Conservation (phyloP, 2,797 vertebrate species). For the Setipinna tenuifilis region DNA sequence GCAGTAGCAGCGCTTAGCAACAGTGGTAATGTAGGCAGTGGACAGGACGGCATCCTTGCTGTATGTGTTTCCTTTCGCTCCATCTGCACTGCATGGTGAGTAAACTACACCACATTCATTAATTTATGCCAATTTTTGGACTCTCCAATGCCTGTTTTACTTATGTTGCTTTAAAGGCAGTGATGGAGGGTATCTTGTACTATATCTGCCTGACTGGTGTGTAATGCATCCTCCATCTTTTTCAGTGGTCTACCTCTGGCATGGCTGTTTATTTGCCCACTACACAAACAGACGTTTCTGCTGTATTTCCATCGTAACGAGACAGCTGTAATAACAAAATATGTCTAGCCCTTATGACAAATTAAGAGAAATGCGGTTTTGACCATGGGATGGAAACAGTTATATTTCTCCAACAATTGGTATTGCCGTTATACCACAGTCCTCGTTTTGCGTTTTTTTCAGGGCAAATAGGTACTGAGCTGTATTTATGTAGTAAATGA, state of each 20-base stretch:
- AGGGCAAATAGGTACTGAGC: too few relatives aligned
- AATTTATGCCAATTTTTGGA: not conserved
- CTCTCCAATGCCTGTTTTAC: not conserved
- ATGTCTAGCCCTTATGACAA: not conserved
- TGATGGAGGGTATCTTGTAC: not conserved
- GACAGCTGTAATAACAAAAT: not conserved
- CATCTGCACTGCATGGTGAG: slow-evolving; percentile 63
- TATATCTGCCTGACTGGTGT: not conserved
- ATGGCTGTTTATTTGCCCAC: not conserved
- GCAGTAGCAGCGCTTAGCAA: slow-evolving; percentile 61
- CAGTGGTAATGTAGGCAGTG: slow-evolving; percentile 61
- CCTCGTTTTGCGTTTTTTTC: too few relatives aligned
- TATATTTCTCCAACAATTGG: not conserved
- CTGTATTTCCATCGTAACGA: not conserved
- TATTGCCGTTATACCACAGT: not conserved
- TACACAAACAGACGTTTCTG: not conserved
- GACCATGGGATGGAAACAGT: not conserved
- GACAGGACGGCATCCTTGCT: slow-evolving; percentile 44
- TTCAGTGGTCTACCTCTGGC: not conserved
- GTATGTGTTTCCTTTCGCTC: slow-evolving; percentile 27
- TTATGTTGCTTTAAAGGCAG: not conserved
- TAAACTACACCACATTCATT: not conserved
- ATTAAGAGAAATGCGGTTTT: not conserved
- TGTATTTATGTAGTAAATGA: too few relatives aligned
- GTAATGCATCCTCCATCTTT: not conserved